Base-by-base conservation (phyloP, 2,797 vertebrate genomes). In the Danio aesculapii region DNA sequence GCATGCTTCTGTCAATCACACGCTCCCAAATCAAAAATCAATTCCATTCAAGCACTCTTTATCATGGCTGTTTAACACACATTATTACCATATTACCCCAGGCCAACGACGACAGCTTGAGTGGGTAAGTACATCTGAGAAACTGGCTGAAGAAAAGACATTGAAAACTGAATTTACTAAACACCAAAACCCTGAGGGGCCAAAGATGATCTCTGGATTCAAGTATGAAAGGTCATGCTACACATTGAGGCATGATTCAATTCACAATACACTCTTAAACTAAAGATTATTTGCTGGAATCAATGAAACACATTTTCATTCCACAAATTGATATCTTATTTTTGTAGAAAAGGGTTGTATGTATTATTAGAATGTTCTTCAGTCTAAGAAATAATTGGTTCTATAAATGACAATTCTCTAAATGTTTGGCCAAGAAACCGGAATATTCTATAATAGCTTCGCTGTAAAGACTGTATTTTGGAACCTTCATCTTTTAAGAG, bases 1-100 rank as follows among this genome's bases (percentile, higher is more conserved):
- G 50, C 70, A 67, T 74, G 52, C 62, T 81, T 81, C 79, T 81
- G 79, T 74, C 79, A 81, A 74, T 81, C 79, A 81, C 61, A 81
- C 16, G 70, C 61, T 74, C 61, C 68, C 70, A 66, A 81, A 81
- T 81, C 70, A 74, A 81, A 81, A 81, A 73, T 81, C 70, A 74
- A 81, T 81, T 74, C 62, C 61, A 41, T 64, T 66, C 79, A 73
- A 74, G 79, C 50, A 67, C 69, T 49, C 79, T 81, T 81, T 74
- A 81, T 81, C 79, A 67, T 74, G 69, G 19, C 69, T 74, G 50
- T 81, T 81, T 81, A 81, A 67, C 79, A 74, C 79, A 72, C 77
- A 72, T 79, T 64, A 79, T 72, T 63, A 72, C 58, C 59, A 64
- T 71, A 79, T 79, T 72, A 79, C 14, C 67, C 67, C 47, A 62